Evolutionary conservation across 2,797 vertebrate genomes (phyloP), one percentile per base, ranked within the genome.

Genomic region (Acanthornis magna): DNA sequence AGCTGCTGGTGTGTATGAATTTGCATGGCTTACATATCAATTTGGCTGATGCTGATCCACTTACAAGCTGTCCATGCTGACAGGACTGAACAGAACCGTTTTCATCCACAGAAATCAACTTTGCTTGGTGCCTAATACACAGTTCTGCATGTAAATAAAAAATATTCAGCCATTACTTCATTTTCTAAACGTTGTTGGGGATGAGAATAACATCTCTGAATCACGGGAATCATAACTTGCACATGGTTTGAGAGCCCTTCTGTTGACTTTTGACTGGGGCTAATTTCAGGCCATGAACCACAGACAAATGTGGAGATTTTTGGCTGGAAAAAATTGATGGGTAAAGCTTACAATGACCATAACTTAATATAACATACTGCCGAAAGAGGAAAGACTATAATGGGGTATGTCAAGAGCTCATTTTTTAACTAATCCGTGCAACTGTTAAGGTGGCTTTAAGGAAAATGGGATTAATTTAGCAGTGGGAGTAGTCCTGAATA

Each of bases 361-460:
- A 74, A 43, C 18, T 18, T 57, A 29, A 48, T 26, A 20, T 2
- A 63, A 58, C 13, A 32, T 12, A 42, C 13, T 13, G 29, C 9
- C 26, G 19, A 67, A 38, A 71, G 14, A 38, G 3, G 32, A n/a
- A 72, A 26, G 13, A 48, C 51, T 76, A 10, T 26, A n/a, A 55
- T 7, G 5, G 25, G 8, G 4, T 23, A 30, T 25, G 22, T 50
- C 40, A 68, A 68, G n/a, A 55, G 2, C 3, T 79, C 40, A 18
- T 43, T 55, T 30, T 76, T 45, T 40, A 48, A 51, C 17, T 85
- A 63, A 79, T 66, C 27, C 27, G 40, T 30, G 36, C 70, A 11
- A 73, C 2, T 0, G 0, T 38, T 78, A 11, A 26, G 3, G 3
- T 50, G 18, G 1, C 10, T 85, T 74, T 48, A 65, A 68, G 29